Evolutionary conservation across 2,888 invertebrate species (phyloP).

Genomic region (Eupithecia subfuscata): DNA sequence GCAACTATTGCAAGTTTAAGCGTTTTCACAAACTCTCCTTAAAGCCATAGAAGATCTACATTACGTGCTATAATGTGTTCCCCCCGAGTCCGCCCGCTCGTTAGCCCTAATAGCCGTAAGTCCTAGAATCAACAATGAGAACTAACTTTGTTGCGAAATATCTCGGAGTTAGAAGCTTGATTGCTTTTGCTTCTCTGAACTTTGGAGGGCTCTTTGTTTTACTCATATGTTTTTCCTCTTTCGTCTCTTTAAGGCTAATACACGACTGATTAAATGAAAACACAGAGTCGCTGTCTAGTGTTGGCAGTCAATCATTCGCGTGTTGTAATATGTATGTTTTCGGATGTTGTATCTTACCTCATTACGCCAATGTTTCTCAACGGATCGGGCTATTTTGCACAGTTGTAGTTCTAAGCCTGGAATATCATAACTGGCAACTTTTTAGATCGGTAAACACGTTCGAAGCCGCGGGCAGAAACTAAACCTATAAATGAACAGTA

Average conservation of each 20-base stretch:
- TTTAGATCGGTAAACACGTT: neutral
- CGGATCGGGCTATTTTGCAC: neutral
- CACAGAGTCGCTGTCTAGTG: neutral
- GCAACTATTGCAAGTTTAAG: neutral
- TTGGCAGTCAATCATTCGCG: neutral
- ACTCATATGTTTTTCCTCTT: constrained; percentile 9
- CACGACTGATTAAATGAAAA: no score
- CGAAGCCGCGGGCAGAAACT: neutral
- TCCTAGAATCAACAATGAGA: constrained; percentile 22
- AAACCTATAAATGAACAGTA: neutral
- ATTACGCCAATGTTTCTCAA: neutral
- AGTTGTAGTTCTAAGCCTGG: neutral
- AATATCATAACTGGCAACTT: neutral
- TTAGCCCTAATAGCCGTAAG: constrained; percentile 19
- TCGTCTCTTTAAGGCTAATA: neutral
- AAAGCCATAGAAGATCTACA: neutral
- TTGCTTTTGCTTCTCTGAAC: constrained; percentile 21
- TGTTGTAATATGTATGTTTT: neutral
- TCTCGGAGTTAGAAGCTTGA: constrained; percentile 18
- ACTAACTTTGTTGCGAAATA: constrained; percentile 15
- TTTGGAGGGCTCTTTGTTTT: constrained; percentile 1
- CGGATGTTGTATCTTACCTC: neutral
- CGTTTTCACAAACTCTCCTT: neutral
- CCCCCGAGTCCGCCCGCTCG: constrained; percentile 13
- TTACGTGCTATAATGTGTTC: neutral